Evolutionary conservation across 53 echinoderm and acorn worm genomes (phyloP).

Genomic region (Henricia sp.): DNA sequence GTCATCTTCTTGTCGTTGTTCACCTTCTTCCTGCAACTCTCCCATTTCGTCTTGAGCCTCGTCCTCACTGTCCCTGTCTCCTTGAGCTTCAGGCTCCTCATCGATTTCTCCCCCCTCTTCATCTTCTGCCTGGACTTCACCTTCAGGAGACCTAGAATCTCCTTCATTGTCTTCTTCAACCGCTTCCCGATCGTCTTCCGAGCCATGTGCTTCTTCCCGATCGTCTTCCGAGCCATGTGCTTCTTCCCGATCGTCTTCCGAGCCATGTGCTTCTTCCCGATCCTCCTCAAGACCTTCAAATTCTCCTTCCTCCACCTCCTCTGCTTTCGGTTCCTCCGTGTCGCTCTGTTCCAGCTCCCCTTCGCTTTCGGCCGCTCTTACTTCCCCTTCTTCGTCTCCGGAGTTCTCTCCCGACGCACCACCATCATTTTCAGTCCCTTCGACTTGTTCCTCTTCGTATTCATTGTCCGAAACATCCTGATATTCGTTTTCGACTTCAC

Average conservation of each 20-base stretch:
- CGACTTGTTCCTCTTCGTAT: constrained; percentile 14
- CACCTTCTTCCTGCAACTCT: background rate
- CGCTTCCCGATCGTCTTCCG: background rate
- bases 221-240: background rate
- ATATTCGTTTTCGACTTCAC: constrained; percentile 24
- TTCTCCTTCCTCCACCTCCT: constrained; percentile 25
- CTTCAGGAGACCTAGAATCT: too few relatives aligned
- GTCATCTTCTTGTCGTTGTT: background rate
- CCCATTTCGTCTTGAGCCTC: background rate
- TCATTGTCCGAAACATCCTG: constrained; percentile 16
- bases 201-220: too few relatives aligned
- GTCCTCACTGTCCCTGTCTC: too few relatives aligned
- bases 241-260: constrained; percentile 29
- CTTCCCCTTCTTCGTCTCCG: constrained; percentile 27
- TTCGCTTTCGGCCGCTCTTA: constrained; percentile 28
- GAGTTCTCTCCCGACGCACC: background rate
- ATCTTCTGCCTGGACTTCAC: constrained; percentile 4
- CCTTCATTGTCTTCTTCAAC: background rate
- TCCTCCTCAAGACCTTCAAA: constrained; percentile 16
- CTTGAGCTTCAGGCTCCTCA: background rate
- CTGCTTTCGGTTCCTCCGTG: background rate
- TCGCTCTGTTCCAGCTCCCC: constrained; percentile 20
- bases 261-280: constrained; percentile 10
- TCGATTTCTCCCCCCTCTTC: too few relatives aligned
- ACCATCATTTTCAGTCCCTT: constrained; percentile 19